Conservation (phyloP, 2,113 vertebrate genomes). For the Pseudopodoces humilis region DNA sequence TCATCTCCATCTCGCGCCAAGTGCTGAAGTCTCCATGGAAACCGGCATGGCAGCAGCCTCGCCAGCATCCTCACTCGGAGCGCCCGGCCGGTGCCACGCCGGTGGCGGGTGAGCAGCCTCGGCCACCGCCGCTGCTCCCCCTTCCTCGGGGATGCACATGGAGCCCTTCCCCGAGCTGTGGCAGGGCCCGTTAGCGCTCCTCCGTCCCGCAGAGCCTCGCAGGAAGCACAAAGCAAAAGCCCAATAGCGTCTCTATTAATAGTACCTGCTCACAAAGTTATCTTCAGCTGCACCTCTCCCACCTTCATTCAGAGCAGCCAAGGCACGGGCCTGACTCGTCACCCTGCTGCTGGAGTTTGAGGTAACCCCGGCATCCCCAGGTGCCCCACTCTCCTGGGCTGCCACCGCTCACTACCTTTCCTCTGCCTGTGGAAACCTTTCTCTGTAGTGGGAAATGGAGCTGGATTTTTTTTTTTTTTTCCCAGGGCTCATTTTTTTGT, state of each 20-base stretch:
- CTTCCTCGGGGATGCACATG: accelerated
- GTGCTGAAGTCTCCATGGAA: conserved; percentile 68
- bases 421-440: background rate
- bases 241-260: conserved; percentile 25
- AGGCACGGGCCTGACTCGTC: background rate
- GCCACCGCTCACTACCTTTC: background rate
- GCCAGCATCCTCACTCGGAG: background rate
- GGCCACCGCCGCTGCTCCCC: background rate
- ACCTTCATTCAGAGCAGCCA: conserved; percentile 23
- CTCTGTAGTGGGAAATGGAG: background rate
- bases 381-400: background rate
- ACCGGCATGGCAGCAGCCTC: conserved; percentile 30
- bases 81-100: accelerated
- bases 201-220: background rate
- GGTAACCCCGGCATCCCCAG: background rate
- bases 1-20: conserved; percentile 56
- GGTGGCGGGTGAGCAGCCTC: accelerated
- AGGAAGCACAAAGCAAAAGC: background rate
- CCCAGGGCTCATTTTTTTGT: conserved; percentile 23
- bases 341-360: background rate
- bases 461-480: background rate
- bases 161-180: accelerated
- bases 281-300: conserved; percentile 24
- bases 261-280: conserved; percentile 23
- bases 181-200: background rate